Base-by-base conservation (phyloP, 2,888 invertebrate species). In the Tachystola acroxantha region DNA sequence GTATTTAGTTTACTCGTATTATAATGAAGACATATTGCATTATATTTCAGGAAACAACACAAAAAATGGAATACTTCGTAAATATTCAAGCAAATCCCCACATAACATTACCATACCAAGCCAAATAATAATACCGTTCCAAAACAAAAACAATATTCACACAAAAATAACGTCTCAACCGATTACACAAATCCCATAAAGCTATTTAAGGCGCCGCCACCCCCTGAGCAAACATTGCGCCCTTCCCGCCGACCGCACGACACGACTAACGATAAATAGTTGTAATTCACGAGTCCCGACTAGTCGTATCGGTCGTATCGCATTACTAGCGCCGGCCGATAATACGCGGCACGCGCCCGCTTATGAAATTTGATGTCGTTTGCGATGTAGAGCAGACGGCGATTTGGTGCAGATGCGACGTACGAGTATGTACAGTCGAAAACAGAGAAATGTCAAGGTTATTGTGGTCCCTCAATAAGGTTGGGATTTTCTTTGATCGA, bases 301-400 rank as follows among this genome's bases (percentile, higher is more conserved):
- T 42, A 4, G 9, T n/a, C n/a, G 16, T 16, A 16, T 16, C 16
- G 16, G 50, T 55, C 50, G 53, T 57, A 64, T 65, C 57, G 60
- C 63, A 53, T 64, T 63, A 56, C 71, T 59, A 54, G 56, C 81
- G 78, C 43, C 66, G 72, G 38, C 60, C 70, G 81, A 81, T 85
- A 84, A 84, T 81, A 70, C 82, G 64, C 45, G 70, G 51, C 82
- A 84, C 85, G 84, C 79, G 85, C 57, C 57, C 66, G 74, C 66
- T 76, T 78, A 76, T 77, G 76, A 78, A 73, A 76, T 77, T 65
- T 57, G 63, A 74, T 72, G 69, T 66, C 59, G 64, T 55, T 57
- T 64, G 46, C 49, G 48, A 55, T 51, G 49, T 55, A 40, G 44
- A 46, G 36, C 29, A 9, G 40, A 39, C 25, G 36, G 27, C 25